Evolutionary conservation across 2,113 vertebrate species (phyloP).

Genomic region (Scalopus aquaticus): DNA sequence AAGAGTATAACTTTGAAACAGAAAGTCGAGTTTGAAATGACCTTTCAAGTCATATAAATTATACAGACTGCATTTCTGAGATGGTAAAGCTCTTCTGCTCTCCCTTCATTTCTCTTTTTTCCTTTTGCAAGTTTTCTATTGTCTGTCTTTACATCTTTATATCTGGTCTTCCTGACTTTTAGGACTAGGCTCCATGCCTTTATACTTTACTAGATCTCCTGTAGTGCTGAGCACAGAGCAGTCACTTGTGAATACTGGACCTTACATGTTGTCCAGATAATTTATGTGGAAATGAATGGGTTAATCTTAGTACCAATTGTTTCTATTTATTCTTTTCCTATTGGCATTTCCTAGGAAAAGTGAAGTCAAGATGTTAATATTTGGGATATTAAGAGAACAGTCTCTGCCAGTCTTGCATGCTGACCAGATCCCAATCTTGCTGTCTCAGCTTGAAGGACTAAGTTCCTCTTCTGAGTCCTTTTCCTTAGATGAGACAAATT

Average conservation of each 20-base stretch:
- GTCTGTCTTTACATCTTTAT: not conserved
- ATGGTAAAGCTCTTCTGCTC: not conserved
- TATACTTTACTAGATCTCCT: not conserved
- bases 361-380: not conserved
- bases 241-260: not conserved
- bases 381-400: not conserved
- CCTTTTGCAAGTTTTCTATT: not conserved
- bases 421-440: not conserved
- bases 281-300: not conserved
- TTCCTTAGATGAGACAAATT: not conserved
- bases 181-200: not conserved
- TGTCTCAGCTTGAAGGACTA: not conserved
- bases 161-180: not conserved
- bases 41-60: not conserved
- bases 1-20: not conserved
- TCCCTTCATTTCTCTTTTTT: not conserved
- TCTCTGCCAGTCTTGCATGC: not conserved
- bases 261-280: not conserved
- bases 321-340: not conserved
- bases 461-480: not conserved
- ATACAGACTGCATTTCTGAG: conserved; percentile 3
- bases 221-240: not conserved
- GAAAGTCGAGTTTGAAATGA: conserved; percentile 4
- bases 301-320: not conserved
- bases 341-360: conserved; percentile 12